These are phyloP conservation scores for Pocota personata DNA, from an alignment of 2,888 invertebrate genomes.

Conservation along the genomic window DNA sequence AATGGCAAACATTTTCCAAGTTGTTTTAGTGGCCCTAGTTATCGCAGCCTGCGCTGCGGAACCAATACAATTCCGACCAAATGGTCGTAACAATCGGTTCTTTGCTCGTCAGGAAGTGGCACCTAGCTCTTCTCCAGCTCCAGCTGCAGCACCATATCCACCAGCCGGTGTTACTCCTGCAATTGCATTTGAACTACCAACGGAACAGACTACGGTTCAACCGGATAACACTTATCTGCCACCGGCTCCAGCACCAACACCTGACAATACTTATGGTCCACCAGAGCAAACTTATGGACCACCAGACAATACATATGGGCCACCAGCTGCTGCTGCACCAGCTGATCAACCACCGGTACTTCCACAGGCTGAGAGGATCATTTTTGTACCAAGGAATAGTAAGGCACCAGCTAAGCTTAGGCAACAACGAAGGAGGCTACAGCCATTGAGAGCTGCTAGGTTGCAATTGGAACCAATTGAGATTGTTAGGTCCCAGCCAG, in stretches of 20 bases:
- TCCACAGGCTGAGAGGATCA: conserved; percentile 43
- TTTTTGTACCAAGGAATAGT: conserved; percentile 34
- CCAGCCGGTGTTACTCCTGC: conserved; percentile 57
- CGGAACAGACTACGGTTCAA: conserved; percentile 40
- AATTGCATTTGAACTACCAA: conserved; percentile 55
- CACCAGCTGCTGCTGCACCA: conserved; percentile 32
- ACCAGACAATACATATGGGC: conserved; percentile 57
- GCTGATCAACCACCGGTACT: conserved; percentile 13
- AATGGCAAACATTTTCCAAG: conserved; percentile 53
- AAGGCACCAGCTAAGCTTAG: conserved; percentile 8
- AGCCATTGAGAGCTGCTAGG: conserved; percentile 35
- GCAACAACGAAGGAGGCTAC: conserved; percentile 8
- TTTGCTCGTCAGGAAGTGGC: conserved; percentile 60
- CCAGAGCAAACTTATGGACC: conserved; percentile 47
- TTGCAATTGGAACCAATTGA: conserved; percentile 57
- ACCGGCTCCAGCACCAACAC: conserved; percentile 44
- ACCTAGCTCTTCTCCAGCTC: conserved; percentile 33
- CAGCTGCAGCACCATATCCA: conserved; percentile 51
- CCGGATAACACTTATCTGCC: conserved; percentile 64
- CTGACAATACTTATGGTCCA: conserved; percentile 48
- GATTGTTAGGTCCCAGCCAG: conserved; percentile 59
- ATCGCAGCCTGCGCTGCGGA: conserved; percentile 29
- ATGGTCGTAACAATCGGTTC: conserved; percentile 28
- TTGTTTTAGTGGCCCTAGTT: conserved; percentile 13
- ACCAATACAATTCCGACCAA: conserved; percentile 30